Evolutionary conservation across 30 jellyfish, hydroid and myxozoan genomes (phyloP).

Genomic region (Turritopsis rubra): DNA sequence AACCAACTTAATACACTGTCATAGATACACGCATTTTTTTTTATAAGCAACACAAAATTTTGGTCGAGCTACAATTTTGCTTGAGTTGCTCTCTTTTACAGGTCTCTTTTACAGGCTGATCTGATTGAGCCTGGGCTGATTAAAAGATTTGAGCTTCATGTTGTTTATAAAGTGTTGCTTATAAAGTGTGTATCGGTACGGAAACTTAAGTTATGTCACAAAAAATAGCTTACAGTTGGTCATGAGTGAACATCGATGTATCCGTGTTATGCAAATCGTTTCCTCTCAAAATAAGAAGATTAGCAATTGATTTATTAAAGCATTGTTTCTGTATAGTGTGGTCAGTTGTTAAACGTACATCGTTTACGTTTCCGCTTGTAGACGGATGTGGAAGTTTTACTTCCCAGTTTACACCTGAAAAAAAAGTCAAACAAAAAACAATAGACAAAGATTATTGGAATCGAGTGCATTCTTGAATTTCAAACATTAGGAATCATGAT

Average conservation of each 20-base stretch:
- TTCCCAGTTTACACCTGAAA: conserved; percentile 87
- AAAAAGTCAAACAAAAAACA: too few species aligned
- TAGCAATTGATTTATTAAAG: conserved; percentile 75
- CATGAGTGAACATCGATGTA: conserved; percentile 18
- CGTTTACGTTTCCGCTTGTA: not conserved
- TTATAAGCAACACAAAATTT: too few species aligned
- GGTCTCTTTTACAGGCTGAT: too few species aligned
- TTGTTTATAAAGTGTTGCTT: too few species aligned
- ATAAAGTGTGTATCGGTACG: too few species aligned
- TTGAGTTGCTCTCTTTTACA: too few species aligned
- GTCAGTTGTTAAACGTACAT: not conserved
- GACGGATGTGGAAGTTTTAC: conserved; percentile 48
- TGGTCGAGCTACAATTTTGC: too few species aligned
- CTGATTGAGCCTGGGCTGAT: too few species aligned
- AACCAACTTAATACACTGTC: conserved; percentile 28
- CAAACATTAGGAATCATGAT: too few species aligned
- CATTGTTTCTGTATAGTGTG: not conserved
- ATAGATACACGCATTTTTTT: too few species aligned
- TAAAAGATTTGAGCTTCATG: too few species aligned
- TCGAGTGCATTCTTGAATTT: too few species aligned
- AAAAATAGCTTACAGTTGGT: conserved; percentile 57
- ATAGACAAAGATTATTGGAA: not conserved
- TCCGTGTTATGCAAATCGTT: conserved; percentile 48
- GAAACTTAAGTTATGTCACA: not conserved
- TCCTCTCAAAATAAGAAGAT: conserved; percentile 70